Conservation (phyloP, 2,113 vertebrate genomes). For the Aphyosemion australe region DNA sequence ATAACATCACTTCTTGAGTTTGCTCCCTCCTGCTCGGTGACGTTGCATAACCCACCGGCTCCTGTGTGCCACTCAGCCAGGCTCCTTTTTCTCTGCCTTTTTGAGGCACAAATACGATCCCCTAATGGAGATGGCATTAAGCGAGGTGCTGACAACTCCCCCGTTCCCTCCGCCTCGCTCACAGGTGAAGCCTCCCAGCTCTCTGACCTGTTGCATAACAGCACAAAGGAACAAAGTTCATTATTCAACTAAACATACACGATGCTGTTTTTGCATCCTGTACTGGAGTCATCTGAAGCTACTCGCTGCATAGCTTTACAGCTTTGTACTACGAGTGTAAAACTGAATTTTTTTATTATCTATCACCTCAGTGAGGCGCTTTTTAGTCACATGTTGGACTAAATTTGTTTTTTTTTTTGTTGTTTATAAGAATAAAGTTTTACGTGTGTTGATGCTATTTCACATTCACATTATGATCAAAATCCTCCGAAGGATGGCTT, state of each 20-base stretch:
- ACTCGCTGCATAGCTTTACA: neutral
- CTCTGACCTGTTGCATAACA: conserved; percentile 46
- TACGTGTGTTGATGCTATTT: too few relatives aligned
- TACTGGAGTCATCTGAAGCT: neutral
- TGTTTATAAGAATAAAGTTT: too few relatives aligned
- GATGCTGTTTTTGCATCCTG: neutral
- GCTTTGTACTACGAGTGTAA: neutral
- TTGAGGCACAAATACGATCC: conserved; percentile 64
- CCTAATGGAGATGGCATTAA: conserved; percentile 51
- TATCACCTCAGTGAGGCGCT: too few relatives aligned
- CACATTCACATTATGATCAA: too few relatives aligned
- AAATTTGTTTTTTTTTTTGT: too few relatives aligned
- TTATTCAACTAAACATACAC: conserved; percentile 2
- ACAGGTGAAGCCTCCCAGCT: conserved; percentile 50
- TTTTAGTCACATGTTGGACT: too few relatives aligned
- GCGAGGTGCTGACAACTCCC: conserved; percentile 33
- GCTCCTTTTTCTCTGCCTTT: conserved; percentile 47
- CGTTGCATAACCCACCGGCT: conserved; percentile 67
- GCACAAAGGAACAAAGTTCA: conserved; percentile 19
- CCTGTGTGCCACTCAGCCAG: conserved; percentile 39
- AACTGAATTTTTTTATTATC: neutral
- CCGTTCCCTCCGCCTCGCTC: neutral
- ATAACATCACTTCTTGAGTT: conserved; percentile 73
- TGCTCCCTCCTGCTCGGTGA: conserved; percentile 43
- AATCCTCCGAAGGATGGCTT: too few relatives aligned